These are phyloP conservation scores for Sarcophaga variegata DNA, from an alignment of 2,888 invertebrate species.

Conservation along the genomic window DNA sequence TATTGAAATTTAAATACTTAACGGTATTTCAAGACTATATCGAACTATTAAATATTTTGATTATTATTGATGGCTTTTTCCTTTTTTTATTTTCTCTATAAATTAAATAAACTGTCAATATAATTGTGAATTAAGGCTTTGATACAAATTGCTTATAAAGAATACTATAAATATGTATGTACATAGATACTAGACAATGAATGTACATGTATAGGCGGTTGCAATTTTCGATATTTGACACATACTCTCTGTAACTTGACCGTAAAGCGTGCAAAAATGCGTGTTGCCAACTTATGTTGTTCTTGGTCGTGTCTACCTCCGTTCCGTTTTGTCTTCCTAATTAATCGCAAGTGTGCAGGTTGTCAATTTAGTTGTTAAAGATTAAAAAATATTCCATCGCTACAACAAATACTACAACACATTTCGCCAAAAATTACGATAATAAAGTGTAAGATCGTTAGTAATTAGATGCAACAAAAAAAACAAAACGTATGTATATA, in stretches of 20 bases:
- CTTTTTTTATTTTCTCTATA: background rate
- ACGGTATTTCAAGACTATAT: conserved; percentile 14
- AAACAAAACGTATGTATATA: too few relatives aligned
- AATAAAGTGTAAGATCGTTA: background rate
- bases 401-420: background rate
- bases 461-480: background rate
- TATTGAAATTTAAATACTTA: conserved; percentile 22
- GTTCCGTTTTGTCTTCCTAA: conserved; percentile 58
- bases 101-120: conserved; percentile 20
- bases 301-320: conserved; percentile 25
- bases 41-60: background rate
- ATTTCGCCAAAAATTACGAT: background rate
- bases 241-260: background rate
- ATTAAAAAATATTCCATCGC: conserved; percentile 73
- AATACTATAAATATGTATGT: conserved; percentile 30
- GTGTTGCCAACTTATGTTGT: conserved; percentile 6
- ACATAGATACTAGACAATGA: conserved; percentile 30
- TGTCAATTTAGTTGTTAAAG: conserved; percentile 77
- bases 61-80: background rate
- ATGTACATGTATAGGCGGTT: background rate
- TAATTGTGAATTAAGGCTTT: conserved; percentile 51
- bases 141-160: conserved; percentile 36
- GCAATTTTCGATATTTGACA: background rate
- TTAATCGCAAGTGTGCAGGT: conserved; percentile 73
- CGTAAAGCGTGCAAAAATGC: background rate